A percentile compares a stretch with the other conserved stretches of the same genome.
Evolutionary conservation across 2,113 vertebrate species (phyloP).

Genomic region (Deroptyus accipitrinus): DNA sequence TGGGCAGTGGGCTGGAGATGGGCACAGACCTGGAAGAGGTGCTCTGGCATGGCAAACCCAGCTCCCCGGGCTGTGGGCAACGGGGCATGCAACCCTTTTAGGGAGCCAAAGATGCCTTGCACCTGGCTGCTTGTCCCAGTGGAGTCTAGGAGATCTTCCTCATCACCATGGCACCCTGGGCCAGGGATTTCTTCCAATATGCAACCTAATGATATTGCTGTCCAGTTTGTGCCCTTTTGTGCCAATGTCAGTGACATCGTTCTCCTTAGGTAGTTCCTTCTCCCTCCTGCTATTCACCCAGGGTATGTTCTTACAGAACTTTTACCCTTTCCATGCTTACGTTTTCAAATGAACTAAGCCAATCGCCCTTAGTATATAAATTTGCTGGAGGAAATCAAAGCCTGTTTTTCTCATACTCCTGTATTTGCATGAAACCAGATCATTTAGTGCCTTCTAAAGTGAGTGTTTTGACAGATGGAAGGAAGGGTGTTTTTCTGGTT

Average conservation of each 20-base stretch:
- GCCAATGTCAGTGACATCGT: background rate
- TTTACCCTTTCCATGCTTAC: background rate
- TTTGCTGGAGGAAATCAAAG: background rate
- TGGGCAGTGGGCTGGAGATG: background rate
- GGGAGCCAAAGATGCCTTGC: background rate
- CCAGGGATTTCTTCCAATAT: background rate
- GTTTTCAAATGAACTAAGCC: background rate
- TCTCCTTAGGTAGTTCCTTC: background rate
- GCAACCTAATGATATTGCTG: background rate
- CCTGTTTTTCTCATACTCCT: background rate
- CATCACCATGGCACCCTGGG: accelerated
- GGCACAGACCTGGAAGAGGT: background rate
- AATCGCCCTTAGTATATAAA: background rate
- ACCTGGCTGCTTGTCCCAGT: background rate
- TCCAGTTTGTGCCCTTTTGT: background rate
- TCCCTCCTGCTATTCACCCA: background rate
- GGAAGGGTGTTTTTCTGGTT: background rate
- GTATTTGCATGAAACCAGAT: background rate
- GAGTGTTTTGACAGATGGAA: background rate
- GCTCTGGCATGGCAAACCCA: background rate
- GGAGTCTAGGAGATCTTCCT: background rate
- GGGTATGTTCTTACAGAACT: background rate
- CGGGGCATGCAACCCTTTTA: background rate
- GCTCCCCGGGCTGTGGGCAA: background rate
- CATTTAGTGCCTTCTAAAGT: background rate